Evolutionary conservation across 2,797 vertebrate species (phyloP).

Genomic region (Enteromius unitaeniatus): DNA sequence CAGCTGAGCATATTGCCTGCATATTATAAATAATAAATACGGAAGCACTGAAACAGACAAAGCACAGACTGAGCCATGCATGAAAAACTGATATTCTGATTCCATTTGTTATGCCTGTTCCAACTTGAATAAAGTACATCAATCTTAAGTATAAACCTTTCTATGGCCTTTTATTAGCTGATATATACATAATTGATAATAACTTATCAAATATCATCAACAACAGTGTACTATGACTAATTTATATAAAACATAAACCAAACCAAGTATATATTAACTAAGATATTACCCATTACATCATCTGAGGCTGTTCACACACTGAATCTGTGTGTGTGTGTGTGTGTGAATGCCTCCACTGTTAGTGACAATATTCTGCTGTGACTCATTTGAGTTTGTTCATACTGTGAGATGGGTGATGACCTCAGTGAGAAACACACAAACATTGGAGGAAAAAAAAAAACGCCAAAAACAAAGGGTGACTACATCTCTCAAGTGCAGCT

Average conservation of each 20-base stretch:
- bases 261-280: neutral
- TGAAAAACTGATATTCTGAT: neutral
- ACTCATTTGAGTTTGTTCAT: conserved; percentile 40
- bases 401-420: conserved; percentile 36
- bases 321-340: neutral
- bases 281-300: conserved; percentile 4
- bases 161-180: neutral
- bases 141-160: neutral
- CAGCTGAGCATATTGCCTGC: conserved; percentile 49
- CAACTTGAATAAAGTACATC: neutral
- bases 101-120: neutral
- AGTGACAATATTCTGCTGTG: conserved; percentile 38
- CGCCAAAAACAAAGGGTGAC: conserved; percentile 28
- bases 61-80: conserved; percentile 23
- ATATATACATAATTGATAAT: neutral
- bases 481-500: conserved; percentile 5
- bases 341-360: conserved; percentile 33
- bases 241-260: neutral
- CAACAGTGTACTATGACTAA: neutral
- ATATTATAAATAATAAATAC: conserved; percentile 57
- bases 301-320: conserved; percentile 17
- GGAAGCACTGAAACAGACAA: conserved; percentile 38
- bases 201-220: neutral
- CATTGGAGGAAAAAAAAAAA: neutral
- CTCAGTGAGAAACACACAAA: conserved; percentile 34